These are phyloP conservation scores for Sitophilus oryzae DNA, from an alignment of 1,140 invertebrate species.

Conservation along the genomic window DNA sequence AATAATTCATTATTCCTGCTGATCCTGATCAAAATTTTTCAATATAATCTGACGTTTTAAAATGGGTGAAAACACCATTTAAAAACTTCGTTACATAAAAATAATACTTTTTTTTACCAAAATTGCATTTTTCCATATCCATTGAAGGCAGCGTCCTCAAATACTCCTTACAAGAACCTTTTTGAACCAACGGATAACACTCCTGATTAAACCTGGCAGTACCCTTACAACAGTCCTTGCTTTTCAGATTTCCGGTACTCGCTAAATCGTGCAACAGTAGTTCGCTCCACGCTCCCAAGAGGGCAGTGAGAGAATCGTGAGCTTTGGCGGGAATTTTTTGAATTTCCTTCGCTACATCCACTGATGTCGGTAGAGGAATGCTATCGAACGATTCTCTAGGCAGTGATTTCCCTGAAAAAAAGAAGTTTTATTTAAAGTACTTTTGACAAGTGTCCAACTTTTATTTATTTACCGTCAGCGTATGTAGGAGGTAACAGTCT, in stretches of 20 bases:
- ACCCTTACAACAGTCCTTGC: constrained; percentile 35
- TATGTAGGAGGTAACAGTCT: constrained; percentile 75
- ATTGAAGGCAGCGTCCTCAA: constrained; percentile 64
- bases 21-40: no score
- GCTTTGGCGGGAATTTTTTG: constrained; percentile 40
- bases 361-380: constrained; percentile 52
- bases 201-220: constrained; percentile 42
- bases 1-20: no score
- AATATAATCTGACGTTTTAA: no score
- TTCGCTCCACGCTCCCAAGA: constrained; percentile 79
- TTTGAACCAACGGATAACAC: constrained; percentile 49
- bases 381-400: constrained; percentile 51
- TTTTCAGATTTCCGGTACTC: constrained; percentile 52
- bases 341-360: constrained; percentile 47
- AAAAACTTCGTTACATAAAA: background rate
- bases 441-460: constrained; percentile 67
- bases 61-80: background rate
- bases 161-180: constrained; percentile 61
- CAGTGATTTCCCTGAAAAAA: constrained; percentile 50
- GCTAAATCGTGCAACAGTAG: constrained; percentile 73
- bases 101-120: constrained; percentile 45
- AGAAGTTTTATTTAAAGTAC: constrained; percentile 22
- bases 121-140: constrained; percentile 58
- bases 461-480: constrained; percentile 64
- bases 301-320: constrained; percentile 70